These are phyloP conservation scores for Microchirus variegatus DNA, from an alignment of 2,797 vertebrate genomes.

Conservation along the genomic window DNA sequence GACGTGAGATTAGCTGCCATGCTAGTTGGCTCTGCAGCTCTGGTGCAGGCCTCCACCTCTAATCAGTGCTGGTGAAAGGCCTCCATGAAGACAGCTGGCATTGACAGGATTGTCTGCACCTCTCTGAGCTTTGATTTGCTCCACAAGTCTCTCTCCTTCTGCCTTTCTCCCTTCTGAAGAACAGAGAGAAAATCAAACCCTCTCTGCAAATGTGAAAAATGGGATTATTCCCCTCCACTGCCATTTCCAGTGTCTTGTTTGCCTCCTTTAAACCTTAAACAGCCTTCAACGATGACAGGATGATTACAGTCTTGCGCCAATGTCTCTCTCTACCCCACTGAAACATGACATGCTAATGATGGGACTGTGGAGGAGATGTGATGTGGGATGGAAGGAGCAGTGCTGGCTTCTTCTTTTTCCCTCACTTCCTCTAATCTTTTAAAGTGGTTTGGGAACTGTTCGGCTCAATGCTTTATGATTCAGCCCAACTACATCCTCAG, in stretches of 20 bases:
- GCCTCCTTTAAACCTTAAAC: conserved; percentile 18
- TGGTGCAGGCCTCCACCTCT: conserved; percentile 29
- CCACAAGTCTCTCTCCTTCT: not conserved
- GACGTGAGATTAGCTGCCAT: conserved; percentile 55
- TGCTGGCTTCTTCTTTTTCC: conserved; percentile 11
- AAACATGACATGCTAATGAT: conserved; percentile 40
- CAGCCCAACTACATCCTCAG: conserved; percentile 32
- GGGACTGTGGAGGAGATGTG: conserved; percentile 40
- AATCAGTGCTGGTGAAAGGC: conserved; percentile 40
- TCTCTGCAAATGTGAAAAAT: not conserved
- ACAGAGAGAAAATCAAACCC: not conserved
- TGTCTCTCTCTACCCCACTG: conserved; percentile 22
- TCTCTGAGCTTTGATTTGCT: conserved; percentile 1
- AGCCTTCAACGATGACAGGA: conserved; percentile 38
- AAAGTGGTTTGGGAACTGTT: conserved; percentile 42
- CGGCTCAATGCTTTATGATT: conserved; percentile 47
- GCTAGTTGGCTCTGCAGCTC: conserved; percentile 28
- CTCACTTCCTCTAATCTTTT: conserved; percentile 49
- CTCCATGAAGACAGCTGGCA: conserved; percentile 19
- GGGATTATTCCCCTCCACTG: conserved; percentile 1
- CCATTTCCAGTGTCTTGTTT: conserved; percentile 28
- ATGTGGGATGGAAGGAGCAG: conserved; percentile 42
- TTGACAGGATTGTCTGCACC: conserved; percentile 42
- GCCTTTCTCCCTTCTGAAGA: not conserved
- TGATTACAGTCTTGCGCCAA: conserved; percentile 55